Conservation (phyloP, 2,797 vertebrate genomes). For the Pterois miles region DNA sequence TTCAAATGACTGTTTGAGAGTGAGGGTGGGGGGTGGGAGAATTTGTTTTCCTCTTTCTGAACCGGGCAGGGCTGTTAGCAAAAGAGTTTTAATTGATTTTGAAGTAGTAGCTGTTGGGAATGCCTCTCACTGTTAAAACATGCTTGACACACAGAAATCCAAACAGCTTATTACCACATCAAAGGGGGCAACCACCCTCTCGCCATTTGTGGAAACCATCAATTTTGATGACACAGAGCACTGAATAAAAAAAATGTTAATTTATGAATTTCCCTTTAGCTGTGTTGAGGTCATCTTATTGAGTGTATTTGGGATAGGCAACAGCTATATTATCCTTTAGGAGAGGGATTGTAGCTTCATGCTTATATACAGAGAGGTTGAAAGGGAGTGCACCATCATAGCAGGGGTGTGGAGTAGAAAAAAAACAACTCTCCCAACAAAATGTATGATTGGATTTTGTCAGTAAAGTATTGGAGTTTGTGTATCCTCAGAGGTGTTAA, state of each 20-base stretch:
- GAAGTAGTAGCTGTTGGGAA: conserved; percentile 74
- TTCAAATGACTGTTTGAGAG: conserved; percentile 43
- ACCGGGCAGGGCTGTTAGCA: conserved; percentile 61
- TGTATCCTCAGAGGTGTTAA: conserved; percentile 42
- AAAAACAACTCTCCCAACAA: not conserved
- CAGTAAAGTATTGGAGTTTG: conserved; percentile 2
- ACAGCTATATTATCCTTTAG: conserved; percentile 2
- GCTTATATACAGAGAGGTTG: conserved; percentile 4
- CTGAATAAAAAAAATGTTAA: conserved; percentile 17
- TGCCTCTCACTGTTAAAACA: conserved; percentile 69
- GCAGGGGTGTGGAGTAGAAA: not conserved
- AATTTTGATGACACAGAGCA: conserved; percentile 65
- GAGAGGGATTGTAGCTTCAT: conserved; percentile 11
- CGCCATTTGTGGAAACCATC: conserved; percentile 60
- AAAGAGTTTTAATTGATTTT: conserved; percentile 77
- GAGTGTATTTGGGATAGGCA: conserved; percentile 10
- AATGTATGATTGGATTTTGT: conserved; percentile 15
- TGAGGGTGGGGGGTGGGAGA: conserved; percentile 3
- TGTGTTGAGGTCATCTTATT: conserved; percentile 42
- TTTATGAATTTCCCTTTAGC: conserved; percentile 47
- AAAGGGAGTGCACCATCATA: not conserved
- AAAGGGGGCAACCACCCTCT: conserved; percentile 64
- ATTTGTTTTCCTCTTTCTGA: conserved; percentile 56
- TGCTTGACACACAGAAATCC: conserved; percentile 74
- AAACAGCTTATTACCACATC: conserved; percentile 79